Percentiles rank a stretch among this genome's conserved stretches.
phyloP scores from a whole-genome alignment of 2,888 invertebrate genomes.

The Andrena trimmerana region DNA sequence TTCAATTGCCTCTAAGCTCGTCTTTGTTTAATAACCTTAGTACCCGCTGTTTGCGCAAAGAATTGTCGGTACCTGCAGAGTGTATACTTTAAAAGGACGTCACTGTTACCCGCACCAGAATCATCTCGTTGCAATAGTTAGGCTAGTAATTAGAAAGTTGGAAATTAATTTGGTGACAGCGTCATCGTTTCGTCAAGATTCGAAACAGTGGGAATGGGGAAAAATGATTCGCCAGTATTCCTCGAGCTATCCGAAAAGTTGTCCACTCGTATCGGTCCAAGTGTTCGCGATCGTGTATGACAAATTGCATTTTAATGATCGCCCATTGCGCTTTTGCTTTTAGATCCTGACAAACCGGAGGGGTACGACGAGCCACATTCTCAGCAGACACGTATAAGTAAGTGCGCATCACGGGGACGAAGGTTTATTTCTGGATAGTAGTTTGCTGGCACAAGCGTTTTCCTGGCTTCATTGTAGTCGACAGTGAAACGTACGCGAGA shows the following conservation, averaged over 20 bases:
- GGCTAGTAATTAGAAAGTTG: background rate
- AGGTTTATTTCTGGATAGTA: constrained; percentile 57
- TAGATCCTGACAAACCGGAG: constrained; percentile 82
- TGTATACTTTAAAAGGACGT: background rate
- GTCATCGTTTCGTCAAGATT: background rate
- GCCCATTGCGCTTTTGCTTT: constrained; percentile 57
- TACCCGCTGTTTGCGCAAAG: background rate
- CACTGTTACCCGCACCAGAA: background rate
- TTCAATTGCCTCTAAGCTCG: constrained; percentile 41
- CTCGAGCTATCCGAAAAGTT: constrained; percentile 8
- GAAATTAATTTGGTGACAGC: background rate
- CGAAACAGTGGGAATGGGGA: background rate
- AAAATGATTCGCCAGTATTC: background rate
- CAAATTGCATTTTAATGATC: constrained; percentile 22
- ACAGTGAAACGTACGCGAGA: constrained; percentile 15
- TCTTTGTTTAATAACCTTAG: constrained; percentile 37
- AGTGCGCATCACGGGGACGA: constrained; percentile 66
- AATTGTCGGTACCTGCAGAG: background rate
- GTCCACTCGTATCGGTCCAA: constrained; percentile 8
- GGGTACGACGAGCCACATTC: constrained; percentile 82
- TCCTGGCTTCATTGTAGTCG: constrained; percentile 41
- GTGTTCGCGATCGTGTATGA: constrained; percentile 12
- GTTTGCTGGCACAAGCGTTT: constrained; percentile 32
- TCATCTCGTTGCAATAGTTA: background rate
- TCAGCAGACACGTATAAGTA: constrained; percentile 84